Evolutionary conservation across 1,140 invertebrate genomes (phyloP), one percentile per base, ranked within the genome.

Genomic region (Temnothorax nylanderi): DNA sequence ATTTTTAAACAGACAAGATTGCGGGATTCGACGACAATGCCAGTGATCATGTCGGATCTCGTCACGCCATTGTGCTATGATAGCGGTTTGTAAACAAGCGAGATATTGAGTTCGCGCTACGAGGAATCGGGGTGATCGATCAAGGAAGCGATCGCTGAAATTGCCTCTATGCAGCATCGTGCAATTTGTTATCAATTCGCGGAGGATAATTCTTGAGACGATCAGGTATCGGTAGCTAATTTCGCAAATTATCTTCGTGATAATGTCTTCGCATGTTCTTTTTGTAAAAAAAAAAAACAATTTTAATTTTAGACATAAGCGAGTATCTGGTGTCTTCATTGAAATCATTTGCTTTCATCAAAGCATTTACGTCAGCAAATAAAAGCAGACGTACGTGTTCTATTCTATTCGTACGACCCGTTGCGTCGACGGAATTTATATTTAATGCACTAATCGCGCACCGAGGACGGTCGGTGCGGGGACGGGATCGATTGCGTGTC

Each of bases 391-490:
- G 16, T 32, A 16, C 18, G n/a, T n/a, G 16, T 11, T 41, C 10
- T n/a, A 49, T 82, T 82, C 74, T 74, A 47, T 34, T 41, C 78
- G 51, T 34, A 16, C 49, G 37, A 74, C 16, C 65, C 37, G 54
- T 56, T 71, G 64, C 64, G 21, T 78, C 65, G 32, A 44, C 49
- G 41, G 75, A 54, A 80, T 88, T 88, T 85, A 88, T 88, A 88
- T 75, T 64, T 89, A 88, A 85, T 88, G 88, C 74, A 88, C 74
- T 88, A 89, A 89, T 76, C 62, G 78, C 60, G 72, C 78, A 49
- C 11, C 37, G 47, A 21, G 67, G 41, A 58, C 18, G 87, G 64
- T 10, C 47, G 18, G 13, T 60, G n/a, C n/a, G 32, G 69, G 71
- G 41, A 49, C 47, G 37, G 18, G 49, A 89, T 90, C 85, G 85